These are phyloP conservation scores for Datnioides undecimradiatus DNA, from an alignment of 2,113 vertebrate genomes.

Conservation along the genomic window DNA sequence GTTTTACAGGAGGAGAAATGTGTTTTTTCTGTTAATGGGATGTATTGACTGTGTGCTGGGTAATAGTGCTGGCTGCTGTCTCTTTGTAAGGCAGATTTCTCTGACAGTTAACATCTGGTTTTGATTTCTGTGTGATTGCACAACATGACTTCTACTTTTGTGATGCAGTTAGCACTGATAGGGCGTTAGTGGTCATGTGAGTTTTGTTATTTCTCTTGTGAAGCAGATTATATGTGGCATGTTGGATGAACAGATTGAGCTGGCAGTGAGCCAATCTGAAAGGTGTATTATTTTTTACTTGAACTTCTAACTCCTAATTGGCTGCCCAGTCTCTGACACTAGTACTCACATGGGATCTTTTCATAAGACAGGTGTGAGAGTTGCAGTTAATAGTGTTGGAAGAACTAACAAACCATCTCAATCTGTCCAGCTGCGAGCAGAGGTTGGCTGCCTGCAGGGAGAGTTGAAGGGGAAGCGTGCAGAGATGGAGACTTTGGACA, in stretches of 20 bases:
- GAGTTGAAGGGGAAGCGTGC: constrained; percentile 83
- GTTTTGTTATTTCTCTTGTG: constrained; percentile 2
- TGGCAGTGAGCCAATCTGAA: neutral
- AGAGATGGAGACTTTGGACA: constrained; percentile 88
- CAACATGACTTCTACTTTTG: constrained; percentile 21
- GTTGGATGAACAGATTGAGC: neutral
- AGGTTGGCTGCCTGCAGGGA: constrained; percentile 83
- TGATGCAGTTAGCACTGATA: constrained; percentile 9
- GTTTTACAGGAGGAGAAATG: neutral
- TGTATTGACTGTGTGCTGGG: neutral
- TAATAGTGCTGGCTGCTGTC: neutral
- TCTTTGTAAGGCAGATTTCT: neutral
- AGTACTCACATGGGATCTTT: neutral
- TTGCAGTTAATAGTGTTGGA: neutral
- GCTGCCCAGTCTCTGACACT: neutral
- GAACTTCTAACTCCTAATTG: neutral
- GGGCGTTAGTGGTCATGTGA: neutral
- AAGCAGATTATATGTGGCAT: neutral
- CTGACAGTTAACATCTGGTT: constrained; percentile 11
- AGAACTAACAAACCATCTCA: neutral
- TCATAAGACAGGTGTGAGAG: neutral
- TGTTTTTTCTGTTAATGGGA: neutral
- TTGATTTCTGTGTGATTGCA: neutral
- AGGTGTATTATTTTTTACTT: neutral
- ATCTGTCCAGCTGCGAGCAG: constrained; percentile 84